Evolutionary conservation across 2,888 invertebrate species (phyloP).

Genomic region (Thyatira batis): DNA sequence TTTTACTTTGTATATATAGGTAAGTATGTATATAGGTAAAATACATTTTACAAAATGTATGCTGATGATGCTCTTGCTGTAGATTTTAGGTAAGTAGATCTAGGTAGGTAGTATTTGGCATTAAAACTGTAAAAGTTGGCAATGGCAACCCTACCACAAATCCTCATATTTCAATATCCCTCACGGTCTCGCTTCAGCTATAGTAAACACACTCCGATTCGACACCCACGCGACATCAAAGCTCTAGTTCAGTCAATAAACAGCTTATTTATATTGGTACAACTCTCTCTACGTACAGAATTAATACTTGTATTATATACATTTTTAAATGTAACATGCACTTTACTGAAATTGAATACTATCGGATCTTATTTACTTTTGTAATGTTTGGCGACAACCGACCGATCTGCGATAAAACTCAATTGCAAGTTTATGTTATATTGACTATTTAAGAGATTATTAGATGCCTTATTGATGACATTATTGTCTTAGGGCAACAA

Average conservation of each 20-base stretch:
- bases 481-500: no score
- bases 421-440: no score
- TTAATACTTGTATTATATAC: background rate
- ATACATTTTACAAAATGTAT: no score
- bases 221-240: background rate
- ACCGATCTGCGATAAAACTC: background rate
- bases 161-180: background rate
- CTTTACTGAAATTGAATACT: background rate
- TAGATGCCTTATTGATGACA: no score
- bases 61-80: no score
- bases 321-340: background rate
- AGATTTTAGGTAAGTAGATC: no score
- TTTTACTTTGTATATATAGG: no score
- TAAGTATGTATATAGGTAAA: no score
- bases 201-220: conserved; percentile 1
- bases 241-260: background rate
- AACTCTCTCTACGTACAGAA: background rate
- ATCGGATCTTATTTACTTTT: background rate
- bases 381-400: background rate
- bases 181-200: background rate
- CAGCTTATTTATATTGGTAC: background rate
- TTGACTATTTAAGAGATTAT: no score
- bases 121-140: background rate
- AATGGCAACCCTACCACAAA: background rate
- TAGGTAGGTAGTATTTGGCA: background rate